Base-by-base conservation (phyloP, 1,140 invertebrate genomes). In the Saccostrea glomerata region DNA sequence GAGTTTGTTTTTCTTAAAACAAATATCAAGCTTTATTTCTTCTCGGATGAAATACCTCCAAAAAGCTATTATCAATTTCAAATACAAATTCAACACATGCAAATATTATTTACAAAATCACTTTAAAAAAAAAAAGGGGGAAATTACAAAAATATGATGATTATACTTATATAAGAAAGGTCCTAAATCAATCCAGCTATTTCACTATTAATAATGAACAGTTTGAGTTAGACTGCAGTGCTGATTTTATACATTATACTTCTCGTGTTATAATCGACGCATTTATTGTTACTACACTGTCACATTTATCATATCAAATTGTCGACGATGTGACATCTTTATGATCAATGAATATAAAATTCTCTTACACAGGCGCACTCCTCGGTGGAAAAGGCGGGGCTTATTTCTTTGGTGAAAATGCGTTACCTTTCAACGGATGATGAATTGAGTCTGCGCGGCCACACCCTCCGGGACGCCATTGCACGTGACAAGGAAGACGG, bases 331-430 rank as follows among this genome's bases (percentile, higher is more conserved):
- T 54, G 40, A 15, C 82, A 54, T 40, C 5, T 83, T 54, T n/a
- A 20, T 20, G 3, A 83, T 15, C 20, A 4, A 54, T 83, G 20
- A 47, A 54, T 54, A 56, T 54, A n/a, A n/a, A 47, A n/a, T 30
- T 15, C 13, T 54, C 17, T 83, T 63, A 36, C 84, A 36, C 88
- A 97, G 97, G 98, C 98, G 0, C 98, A 99, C 95, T 99, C 98
- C 0, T 99, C 98, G 30, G 98, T 99, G 5, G 98, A 99, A 95
- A 99, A 99, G 95, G 98, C 98, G 73, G 98, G 98, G 23, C 95
- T 98, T 2, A 98, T 98, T 86, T 98, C 98, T 86, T 94, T 99
- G 86, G 98, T 99, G 1, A 97, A 97, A 91, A 97, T 99, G 97
- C 96, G 98, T 56, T 98, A 98, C 94, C 97, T 99, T 15, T 94